Conservation (phyloP, 2,113 vertebrate species). For the Catharus bicknelli region DNA sequence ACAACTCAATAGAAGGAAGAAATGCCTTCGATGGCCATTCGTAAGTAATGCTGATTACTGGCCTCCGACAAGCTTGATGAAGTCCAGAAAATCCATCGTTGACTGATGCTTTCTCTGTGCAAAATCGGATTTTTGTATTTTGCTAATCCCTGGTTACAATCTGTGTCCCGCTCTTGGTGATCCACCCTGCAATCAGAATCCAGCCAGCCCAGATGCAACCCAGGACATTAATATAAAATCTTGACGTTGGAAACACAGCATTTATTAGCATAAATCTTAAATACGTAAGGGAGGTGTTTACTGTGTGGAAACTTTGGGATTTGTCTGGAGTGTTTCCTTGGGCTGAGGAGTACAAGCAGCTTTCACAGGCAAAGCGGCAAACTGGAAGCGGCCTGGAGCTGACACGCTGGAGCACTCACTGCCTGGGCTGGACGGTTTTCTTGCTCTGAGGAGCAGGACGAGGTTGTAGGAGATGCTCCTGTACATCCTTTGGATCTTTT, state of each 20-base stretch:
- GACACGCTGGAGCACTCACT: constrained; percentile 24
- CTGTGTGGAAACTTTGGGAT: constrained; percentile 60
- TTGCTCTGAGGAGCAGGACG: neutral
- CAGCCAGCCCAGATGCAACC: constrained; percentile 71
- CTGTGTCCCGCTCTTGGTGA: constrained; percentile 84
- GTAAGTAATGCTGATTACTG: constrained; percentile 58
- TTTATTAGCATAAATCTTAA: constrained; percentile 37
- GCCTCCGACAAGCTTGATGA: constrained; percentile 77
- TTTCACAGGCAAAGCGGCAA: neutral
- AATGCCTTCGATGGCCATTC: neutral
- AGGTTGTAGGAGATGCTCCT: constrained; percentile 58
- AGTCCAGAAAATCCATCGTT: constrained; percentile 85
- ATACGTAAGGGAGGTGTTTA: neutral
- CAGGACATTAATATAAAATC: constrained; percentile 33
- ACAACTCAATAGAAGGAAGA: constrained; percentile 10
- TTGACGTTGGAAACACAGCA: neutral
- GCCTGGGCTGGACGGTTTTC: neutral
- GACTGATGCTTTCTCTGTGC: constrained; percentile 84
- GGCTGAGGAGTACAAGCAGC: neutral
- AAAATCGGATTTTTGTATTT: constrained; percentile 93
- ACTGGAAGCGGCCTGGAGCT: constrained; percentile 14
- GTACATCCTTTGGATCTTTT: constrained; percentile 83
- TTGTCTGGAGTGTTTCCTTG: neutral
- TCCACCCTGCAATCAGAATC: constrained; percentile 72
- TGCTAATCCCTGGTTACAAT: constrained; percentile 92